Evolutionary conservation across 2,888 invertebrate genomes (phyloP).

Genomic region (Volucella bombylans): DNA sequence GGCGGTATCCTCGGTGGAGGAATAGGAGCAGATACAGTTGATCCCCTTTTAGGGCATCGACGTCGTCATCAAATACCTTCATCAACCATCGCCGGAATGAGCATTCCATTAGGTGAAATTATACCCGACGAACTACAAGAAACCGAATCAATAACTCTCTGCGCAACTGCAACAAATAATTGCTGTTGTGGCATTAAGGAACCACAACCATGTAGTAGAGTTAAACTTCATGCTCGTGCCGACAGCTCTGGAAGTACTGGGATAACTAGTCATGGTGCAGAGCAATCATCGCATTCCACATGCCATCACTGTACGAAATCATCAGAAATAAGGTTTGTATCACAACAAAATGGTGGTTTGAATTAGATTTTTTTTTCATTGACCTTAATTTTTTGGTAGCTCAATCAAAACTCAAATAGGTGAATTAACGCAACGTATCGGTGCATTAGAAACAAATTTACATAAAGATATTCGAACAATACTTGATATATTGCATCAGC

Average conservation of each 20-base stretch:
- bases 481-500: slow-evolving; percentile 77
- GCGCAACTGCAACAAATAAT: slow-evolving; percentile 75
- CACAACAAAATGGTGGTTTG: not conserved
- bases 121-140: slow-evolving; percentile 74
- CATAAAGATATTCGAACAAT: slow-evolving; percentile 78
- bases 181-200: slow-evolving; percentile 75
- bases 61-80: slow-evolving; percentile 68
- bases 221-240: slow-evolving; percentile 59
- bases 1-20: slow-evolving; percentile 48
- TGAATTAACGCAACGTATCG: slow-evolving; percentile 77
- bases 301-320: slow-evolving; percentile 74
- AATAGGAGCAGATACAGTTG: slow-evolving; percentile 49
- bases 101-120: slow-evolving; percentile 68
- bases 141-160: slow-evolving; percentile 77
- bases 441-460: slow-evolving; percentile 77
- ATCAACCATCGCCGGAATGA: slow-evolving; percentile 51
- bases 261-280: slow-evolving; percentile 44
- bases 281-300: slow-evolving; percentile 60
- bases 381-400: slow-evolving; percentile 56
- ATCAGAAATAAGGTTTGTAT: slow-evolving; percentile 74
- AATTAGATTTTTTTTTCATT: not conserved
- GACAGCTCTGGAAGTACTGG: slow-evolving; percentile 67
- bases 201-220: slow-evolving; percentile 63
- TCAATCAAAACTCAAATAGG: slow-evolving; percentile 77
- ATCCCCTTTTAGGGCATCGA: slow-evolving; percentile 68